Evolutionary conservation across 2,797 vertebrate genomes (phyloP), one percentile per base, ranked within the genome.

Genomic region (Botia almorhae): DNA sequence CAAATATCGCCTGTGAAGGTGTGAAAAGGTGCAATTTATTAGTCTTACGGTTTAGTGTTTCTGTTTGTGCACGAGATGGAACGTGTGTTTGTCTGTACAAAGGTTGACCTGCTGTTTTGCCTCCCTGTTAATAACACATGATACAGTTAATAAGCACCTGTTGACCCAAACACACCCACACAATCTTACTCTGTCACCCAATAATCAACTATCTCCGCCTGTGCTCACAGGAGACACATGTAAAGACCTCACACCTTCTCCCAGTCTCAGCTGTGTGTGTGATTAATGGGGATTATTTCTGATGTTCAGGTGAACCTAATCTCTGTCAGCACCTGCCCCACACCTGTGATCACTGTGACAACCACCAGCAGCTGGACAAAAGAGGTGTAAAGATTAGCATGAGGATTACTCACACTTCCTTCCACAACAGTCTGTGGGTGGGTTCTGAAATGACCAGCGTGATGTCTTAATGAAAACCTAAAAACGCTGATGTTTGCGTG

Each of bases 331-430:
- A 85, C 85, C 85, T 87, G 85, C 33, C 81, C 56, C 61, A 78
- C 87, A 84, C 87, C 86, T 88, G 90, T 90, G 88, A 90, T 90
- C 84, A n/a, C 87, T 87, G 86, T 89, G 69, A 78, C 82, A 88
- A 89, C 89, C 16, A 69, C 58, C 76, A 61, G 29, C 78, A 80
- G 69, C 46, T 2, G 13, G 69, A 84, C 71, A 84, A 83, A 74
- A 74, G 26, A 51, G 36, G 72, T 79, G 72, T 70, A 63, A 82
- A 79, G 21, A 63, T 50, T 8, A 65, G 50, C 16, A 65, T 39
- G 19, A 33, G 75, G 69, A 46, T 69, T 61, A 69, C 33, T 23
- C 61, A 79, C 64, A 58, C 51, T 33, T 68, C 82, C 76, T 69
- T 64, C 56, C 0, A 14, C 16, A 68, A 21, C 78, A 76, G 67